A percentile compares a stretch with the other conserved stretches of the same genome.
Evolutionary conservation across 1,140 invertebrate species (phyloP).

Genomic region (Triops longicaudatus): DNA sequence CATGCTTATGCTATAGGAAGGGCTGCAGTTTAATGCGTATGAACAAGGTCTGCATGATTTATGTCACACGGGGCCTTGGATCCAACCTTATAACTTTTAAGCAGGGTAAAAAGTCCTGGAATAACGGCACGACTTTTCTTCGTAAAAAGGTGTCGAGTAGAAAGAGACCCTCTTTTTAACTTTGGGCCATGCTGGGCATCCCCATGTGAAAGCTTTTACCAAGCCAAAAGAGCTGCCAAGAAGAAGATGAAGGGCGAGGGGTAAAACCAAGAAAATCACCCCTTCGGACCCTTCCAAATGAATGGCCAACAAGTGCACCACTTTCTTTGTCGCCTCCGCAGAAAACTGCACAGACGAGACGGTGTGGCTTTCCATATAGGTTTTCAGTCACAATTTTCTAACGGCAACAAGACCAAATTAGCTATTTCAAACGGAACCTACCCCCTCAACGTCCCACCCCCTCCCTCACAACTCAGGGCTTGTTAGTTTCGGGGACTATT

Average conservation of each 20-base stretch:
- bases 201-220: not conserved
- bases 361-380: not conserved
- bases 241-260: not conserved
- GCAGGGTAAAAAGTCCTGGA: not conserved
- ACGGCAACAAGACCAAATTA: constrained; percentile 8
- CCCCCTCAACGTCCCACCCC: not conserved
- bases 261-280: not conserved
- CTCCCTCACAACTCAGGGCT: not conserved
- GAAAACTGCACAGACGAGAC: not conserved
- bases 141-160: not conserved
- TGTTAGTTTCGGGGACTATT: not conserved
- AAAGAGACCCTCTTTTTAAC: not conserved
- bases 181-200: not conserved
- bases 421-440: not conserved
- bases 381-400: not conserved
- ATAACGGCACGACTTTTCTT: not conserved
- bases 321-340: not conserved
- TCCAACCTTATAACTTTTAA: constrained; percentile 8
- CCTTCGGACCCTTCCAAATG: not conserved
- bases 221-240: not conserved
- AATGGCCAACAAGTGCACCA: constrained; percentile 14
- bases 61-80: constrained; percentile 13
- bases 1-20: constrained; percentile 12
- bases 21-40: constrained; percentile 4
- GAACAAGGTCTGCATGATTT: constrained; percentile 15